Evolutionary conservation across 53 echinoderm and acorn worm species (phyloP), one percentile per base, ranked within the genome.

Genomic region (Astropecten irregularis): DNA sequence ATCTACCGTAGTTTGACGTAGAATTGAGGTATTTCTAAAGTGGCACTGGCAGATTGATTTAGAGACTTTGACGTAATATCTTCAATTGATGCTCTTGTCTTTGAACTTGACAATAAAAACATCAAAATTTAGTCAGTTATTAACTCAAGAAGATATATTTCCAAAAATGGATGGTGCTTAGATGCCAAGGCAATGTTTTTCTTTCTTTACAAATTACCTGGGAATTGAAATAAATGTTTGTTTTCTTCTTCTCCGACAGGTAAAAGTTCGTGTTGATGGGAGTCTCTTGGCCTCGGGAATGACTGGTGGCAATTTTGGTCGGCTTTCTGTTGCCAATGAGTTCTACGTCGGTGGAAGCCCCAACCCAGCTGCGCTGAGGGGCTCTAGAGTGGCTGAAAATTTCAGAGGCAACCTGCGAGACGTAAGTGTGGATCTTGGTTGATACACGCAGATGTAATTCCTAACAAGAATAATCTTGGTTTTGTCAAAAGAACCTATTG

Each of bases 301-400:
- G 23, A 88, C 99, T 0, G 36, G 15, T 3, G 92, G 94, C 9
- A 76, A 90, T 65, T 99, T 94, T 87, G 85, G 88, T 62, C 53
- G 84, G 30, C 79, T 99, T 14, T 58, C 88, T 9, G 81, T 90
- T 9, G 76, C 36, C 18, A 83, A 69, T 18, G 92, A 90, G 90
- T 90, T 99, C 58, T 94, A 86, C 50, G 92, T 99, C 18, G 99
- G 94, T 21, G 99, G 99, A 32, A 85, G 88, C 27, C 67, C 81
- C 23, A 88, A 92, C 38, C 86, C 90, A 26, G 48, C 22, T 0
- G 16, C 25, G 40, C 89, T 91, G 39, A 69, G 64, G 11, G 95
- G 95, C 48, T 86, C 86, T 59, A 63, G 77, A 19, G 92, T 93
- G 19, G 77, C 83, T 33, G 90, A 93, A 67, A 93, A 91, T 59